phyloP scores from a whole-genome alignment of 1,140 invertebrate species.

The Eueides isabella region DNA sequence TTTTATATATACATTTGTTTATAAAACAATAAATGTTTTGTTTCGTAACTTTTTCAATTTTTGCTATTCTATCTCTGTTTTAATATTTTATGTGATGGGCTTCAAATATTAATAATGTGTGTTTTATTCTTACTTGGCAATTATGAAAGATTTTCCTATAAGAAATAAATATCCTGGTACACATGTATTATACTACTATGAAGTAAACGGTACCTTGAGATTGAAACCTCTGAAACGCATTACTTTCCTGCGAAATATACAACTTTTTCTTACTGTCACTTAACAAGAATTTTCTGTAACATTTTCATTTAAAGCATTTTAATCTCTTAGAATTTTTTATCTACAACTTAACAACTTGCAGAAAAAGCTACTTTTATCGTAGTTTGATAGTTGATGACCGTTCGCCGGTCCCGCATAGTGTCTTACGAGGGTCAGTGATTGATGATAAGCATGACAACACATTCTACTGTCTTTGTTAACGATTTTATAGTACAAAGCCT shows the following conservation, averaged over 20 bases:
- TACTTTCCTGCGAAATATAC: too few relatives aligned
- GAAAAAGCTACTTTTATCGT: conserved; percentile 25
- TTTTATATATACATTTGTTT: conserved; percentile 4
- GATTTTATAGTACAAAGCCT: conserved; percentile 18
- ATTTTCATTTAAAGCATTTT: conserved; percentile 1
- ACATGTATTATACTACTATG: too few relatives aligned
- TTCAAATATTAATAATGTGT: background rate
- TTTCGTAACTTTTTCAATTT: background rate
- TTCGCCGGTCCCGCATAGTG: conserved; percentile 24
- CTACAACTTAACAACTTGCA: conserved; percentile 16
- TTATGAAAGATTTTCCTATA: too few relatives aligned
- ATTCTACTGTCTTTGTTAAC: conserved; percentile 19
- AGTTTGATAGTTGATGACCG: conserved; percentile 32
- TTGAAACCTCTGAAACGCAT: background rate
- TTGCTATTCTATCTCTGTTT: background rate
- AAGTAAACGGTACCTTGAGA: too few relatives aligned
- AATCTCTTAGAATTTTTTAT: background rate
- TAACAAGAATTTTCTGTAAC: background rate
- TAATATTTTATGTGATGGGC: background rate
- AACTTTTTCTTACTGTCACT: background rate
- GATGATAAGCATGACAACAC: conserved; percentile 33
- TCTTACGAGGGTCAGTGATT: conserved; percentile 37
- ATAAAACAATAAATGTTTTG: background rate
- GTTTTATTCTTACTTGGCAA: too few relatives aligned
- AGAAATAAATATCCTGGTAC: too few relatives aligned